Evolutionary conservation across 2,888 invertebrate species (phyloP).

Genomic region (Agrotis exclamationis): DNA sequence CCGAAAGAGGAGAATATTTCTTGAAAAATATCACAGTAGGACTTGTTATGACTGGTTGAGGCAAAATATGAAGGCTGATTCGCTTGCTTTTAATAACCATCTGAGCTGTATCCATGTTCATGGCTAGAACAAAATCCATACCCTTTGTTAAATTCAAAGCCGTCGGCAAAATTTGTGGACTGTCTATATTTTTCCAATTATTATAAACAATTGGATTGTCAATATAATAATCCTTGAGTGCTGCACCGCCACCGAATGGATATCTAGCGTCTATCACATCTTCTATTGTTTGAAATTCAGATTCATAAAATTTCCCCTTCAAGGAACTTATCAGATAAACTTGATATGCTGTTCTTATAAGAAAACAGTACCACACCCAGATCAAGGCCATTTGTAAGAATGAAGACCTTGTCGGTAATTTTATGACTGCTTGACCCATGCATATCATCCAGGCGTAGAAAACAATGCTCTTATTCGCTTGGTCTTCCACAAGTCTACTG

Average conservation of each 20-base stretch:
- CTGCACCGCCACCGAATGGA: constrained; percentile 78
- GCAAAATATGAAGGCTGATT: constrained; percentile 73
- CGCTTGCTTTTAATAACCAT: constrained; percentile 68
- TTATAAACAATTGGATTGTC: constrained; percentile 76
- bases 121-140: constrained; percentile 78
- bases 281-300: constrained; percentile 75
- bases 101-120: constrained; percentile 74
- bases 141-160: constrained; percentile 74
- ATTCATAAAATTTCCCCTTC: constrained; percentile 76
- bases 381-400: constrained; percentile 73
- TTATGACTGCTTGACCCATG: constrained; percentile 78
- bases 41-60: constrained; percentile 72
- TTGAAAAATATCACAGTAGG: constrained; percentile 82
- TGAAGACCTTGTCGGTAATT: constrained; percentile 74
- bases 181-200: constrained; percentile 74
- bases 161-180: constrained; percentile 69
- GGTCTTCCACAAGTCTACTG: constrained; percentile 46
- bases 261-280: constrained; percentile 77
- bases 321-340: constrained; percentile 81
- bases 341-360: constrained; percentile 84
- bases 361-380: constrained; percentile 83
- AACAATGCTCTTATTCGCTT: constrained; percentile 67
- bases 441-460: constrained; percentile 81
- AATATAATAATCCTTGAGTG: constrained; percentile 80
- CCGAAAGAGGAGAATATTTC: constrained; percentile 79